Conservation (phyloP, 1,140 invertebrate species). For the Cherax destructor region DNA sequence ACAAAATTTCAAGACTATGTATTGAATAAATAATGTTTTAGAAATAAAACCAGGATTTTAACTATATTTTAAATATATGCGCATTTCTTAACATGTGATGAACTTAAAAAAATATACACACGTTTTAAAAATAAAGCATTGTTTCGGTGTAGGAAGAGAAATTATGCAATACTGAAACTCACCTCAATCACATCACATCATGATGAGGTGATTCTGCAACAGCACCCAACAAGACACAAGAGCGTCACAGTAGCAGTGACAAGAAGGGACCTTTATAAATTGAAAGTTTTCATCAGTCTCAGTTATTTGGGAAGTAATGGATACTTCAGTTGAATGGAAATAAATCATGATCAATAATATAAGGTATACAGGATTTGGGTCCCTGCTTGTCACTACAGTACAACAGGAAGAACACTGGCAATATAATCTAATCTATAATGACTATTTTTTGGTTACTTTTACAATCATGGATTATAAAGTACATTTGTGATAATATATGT, state of each 20-base stretch:
- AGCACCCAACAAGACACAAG: constrained; percentile 60
- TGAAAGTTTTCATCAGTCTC: background rate
- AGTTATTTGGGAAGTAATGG: background rate
- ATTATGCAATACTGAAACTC: background rate
- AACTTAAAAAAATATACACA: too few species aligned
- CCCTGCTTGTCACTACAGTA: constrained; percentile 48
- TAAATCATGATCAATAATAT: background rate
- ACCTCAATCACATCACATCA: constrained; percentile 17
- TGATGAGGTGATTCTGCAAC: constrained; percentile 44
- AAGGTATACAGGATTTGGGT: background rate
- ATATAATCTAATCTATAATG: constrained; percentile 66
- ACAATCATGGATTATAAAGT: constrained; percentile 13
- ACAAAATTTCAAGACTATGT: too few species aligned
- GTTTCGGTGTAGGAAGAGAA: too few species aligned
- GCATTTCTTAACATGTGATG: too few species aligned
- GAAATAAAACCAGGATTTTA: too few species aligned
- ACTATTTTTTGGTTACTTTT: constrained; percentile 49
- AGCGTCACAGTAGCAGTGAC: constrained; percentile 44
- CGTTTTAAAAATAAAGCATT: too few species aligned
- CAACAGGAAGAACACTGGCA: constrained; percentile 64
- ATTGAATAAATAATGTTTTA: too few species aligned
- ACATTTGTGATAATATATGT: constrained; percentile 26
- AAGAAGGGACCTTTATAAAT: background rate
- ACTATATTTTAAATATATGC: too few species aligned
- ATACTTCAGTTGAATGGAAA: background rate